Evolutionary conservation across 2,888 invertebrate species (phyloP), one percentile per base, ranked within the genome.

Genomic region (Andrena trimmerana): DNA sequence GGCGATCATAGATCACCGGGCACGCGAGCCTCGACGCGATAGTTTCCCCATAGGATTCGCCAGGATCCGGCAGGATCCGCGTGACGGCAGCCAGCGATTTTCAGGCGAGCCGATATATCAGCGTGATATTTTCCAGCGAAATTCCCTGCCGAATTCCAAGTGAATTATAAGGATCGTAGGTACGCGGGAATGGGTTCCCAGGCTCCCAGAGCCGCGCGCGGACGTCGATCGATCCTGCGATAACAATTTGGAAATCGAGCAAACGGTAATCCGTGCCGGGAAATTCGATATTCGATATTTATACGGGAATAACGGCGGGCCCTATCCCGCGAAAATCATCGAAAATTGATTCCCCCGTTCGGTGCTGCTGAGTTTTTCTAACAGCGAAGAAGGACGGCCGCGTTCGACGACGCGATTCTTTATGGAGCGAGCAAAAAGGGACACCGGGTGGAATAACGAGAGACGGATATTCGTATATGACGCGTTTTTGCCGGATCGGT

Each of bases 131-230:
- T 80, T 70, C 60, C 2, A 66, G 7, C 63, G 74, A 54, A 70
- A 80, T 74, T 80, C 66, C 66, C 65, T 6, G 31, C 6, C 48
- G 81, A 63, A 57, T 66, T 67, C 67, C 81, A 67, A 80, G 81
- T 80, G 81, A 81, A 80, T 81, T 75, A 80, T 59, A 75, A 81
- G 75, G 75, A 75, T 82, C 60, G 62, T 63, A 36, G 63, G 50
- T 59, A 27, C 62, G 36, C 60, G 75, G 24, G 70, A 67, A 57
- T 13, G 57, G 63, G 67, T 13, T 70, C 20, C 24, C 48, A 3
- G 16, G 36, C n/a, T 54, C 16, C 48, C 65, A 36, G 24, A 50
- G 60, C 36, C 59, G 59, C 24, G 36, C 24, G 36, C 54, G 29
- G n/a, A 48, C 29, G 48, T 50, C 68, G 74, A 74, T 74, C 57